These are phyloP conservation scores for Pungitius pungitius DNA, from an alignment of 2,113 vertebrate species.

Conservation along the genomic window DNA sequence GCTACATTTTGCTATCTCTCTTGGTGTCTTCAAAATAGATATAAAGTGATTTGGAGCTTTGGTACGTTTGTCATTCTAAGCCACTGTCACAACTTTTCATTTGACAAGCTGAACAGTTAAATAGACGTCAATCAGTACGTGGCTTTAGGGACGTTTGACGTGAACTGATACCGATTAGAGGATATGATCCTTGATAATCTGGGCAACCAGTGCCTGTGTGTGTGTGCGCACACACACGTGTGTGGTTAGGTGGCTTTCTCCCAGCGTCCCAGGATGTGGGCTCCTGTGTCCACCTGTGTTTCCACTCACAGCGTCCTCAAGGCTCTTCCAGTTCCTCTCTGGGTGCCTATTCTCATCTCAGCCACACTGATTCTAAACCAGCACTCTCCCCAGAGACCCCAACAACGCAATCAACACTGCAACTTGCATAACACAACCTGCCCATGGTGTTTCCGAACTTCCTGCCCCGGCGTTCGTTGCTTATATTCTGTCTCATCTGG, in stretches of 20 bases:
- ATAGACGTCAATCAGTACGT: conserved; percentile 1
- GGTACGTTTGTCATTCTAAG: background rate
- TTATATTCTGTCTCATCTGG: background rate
- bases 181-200: conserved; percentile 73
- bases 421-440: conserved; percentile 51
- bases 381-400: conserved; percentile 62
- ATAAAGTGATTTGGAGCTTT: background rate
- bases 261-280: conserved; percentile 75
- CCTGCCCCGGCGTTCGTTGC: background rate
- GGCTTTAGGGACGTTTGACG: conserved; percentile 30
- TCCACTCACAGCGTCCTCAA: conserved; percentile 59
- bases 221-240: conserved; percentile 18
- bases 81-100: background rate
- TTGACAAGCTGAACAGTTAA: background rate
- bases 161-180: conserved; percentile 84
- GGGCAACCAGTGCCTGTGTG: conserved; percentile 44
- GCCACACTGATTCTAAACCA: conserved; percentile 58
- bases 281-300: conserved; percentile 77
- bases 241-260: conserved; percentile 76
- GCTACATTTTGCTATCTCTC: background rate
- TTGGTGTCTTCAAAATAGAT: background rate
- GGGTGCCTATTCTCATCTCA: conserved; percentile 73
- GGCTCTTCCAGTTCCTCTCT: conserved; percentile 78
- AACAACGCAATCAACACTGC: conserved; percentile 34
- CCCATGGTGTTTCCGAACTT: conserved; percentile 49